These are phyloP conservation scores for Tachysurus vachellii DNA, from an alignment of 2,113 vertebrate species.

Conservation along the genomic window DNA sequence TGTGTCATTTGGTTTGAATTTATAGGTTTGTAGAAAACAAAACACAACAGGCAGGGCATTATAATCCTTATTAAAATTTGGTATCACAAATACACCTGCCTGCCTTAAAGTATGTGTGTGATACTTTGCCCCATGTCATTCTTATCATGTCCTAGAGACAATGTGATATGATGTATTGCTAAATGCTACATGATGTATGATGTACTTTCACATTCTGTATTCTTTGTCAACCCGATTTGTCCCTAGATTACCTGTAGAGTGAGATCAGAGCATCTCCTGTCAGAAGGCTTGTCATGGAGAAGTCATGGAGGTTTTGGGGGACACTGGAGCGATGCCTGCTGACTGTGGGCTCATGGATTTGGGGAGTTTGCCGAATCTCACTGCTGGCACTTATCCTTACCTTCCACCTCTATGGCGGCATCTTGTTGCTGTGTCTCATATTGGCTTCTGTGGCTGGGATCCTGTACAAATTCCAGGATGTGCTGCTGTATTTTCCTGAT, in stretches of 20 bases:
- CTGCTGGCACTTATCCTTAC: slow-evolving; percentile 95
- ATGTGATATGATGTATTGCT: background rate
- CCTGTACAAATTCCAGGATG: slow-evolving; percentile 97
- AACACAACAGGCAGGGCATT: background rate
- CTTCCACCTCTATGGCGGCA: slow-evolving; percentile 92
- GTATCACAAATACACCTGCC: background rate
- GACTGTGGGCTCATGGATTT: slow-evolving; percentile 89
- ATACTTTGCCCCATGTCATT: background rate
- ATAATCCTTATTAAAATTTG: background rate
- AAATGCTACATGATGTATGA: too few relatives aligned
- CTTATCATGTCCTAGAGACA: background rate
- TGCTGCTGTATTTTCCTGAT: slow-evolving; percentile 96
- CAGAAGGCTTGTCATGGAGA: slow-evolving; percentile 85
- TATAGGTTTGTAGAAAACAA: background rate
- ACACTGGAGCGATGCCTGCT: slow-evolving; percentile 84
- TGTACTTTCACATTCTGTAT: background rate
- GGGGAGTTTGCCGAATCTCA: slow-evolving; percentile 93
- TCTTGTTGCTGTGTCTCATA: slow-evolving; percentile 87
- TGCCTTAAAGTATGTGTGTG: background rate
- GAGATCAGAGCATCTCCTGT: slow-evolving; percentile 35
- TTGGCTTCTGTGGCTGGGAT: slow-evolving; percentile 90
- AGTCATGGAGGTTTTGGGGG: slow-evolving; percentile 93
- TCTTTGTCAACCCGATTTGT: background rate
- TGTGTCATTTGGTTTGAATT: background rate
- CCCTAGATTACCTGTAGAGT: slow-evolving; percentile 37